phyloP scores from a whole-genome alignment of 2,888 invertebrate genomes.

The Eupithecia dodoneata region DNA sequence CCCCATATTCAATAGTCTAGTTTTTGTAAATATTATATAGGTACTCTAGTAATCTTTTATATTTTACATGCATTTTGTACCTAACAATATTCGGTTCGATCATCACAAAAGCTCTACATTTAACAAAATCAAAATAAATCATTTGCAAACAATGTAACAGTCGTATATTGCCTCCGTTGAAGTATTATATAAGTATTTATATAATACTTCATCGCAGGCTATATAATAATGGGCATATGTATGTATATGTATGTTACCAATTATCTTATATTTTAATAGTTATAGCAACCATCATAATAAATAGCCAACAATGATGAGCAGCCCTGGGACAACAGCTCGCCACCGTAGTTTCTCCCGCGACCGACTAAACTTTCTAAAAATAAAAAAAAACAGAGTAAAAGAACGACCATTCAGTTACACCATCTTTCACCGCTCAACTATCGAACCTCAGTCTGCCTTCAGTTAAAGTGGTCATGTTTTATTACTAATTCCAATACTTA shows the following conservation, averaged over 20 bases:
- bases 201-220: background rate
- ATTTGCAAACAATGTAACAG: background rate
- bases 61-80: slow-evolving; percentile 59
- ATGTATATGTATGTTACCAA: slow-evolving; percentile 21
- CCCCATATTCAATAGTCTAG: slow-evolving; percentile 43
- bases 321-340: slow-evolving; percentile 69
- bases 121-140: background rate
- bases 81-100: slow-evolving; percentile 50
- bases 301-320: slow-evolving; percentile 71
- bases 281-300: slow-evolving; percentile 65
- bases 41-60: slow-evolving; percentile 43
- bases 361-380: slow-evolving; percentile 83
- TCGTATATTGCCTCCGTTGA: too few relatives aligned
- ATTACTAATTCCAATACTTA: background rate
- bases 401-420: slow-evolving; percentile 76
- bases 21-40: slow-evolving; percentile 44
- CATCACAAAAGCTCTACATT: background rate
- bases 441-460: slow-evolving; percentile 64
- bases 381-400: slow-evolving; percentile 77
- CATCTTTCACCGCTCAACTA: slow-evolving; percentile 81
- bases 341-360: slow-evolving; percentile 80
- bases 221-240: slow-evolving; percentile 16
- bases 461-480: slow-evolving; percentile 50
- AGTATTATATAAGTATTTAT: background rate
- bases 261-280: slow-evolving; percentile 42